These are phyloP conservation scores for Mormyrops attenuatus DNA, from an alignment of 2,797 vertebrate genomes.

Conservation along the genomic window DNA sequence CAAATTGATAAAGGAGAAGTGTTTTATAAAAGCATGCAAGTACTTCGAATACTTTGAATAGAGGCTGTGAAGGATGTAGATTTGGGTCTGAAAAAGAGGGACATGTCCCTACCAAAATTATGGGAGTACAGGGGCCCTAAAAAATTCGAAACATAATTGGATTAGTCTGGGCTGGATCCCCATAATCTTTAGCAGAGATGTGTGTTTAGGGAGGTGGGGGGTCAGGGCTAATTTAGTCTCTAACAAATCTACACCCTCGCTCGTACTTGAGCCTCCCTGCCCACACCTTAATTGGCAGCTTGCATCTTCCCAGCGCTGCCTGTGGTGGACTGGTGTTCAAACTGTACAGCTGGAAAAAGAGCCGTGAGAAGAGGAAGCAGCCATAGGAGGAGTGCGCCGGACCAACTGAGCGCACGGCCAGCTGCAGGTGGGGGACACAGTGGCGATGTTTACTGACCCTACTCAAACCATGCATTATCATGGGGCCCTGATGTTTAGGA, in stretches of 20 bases:
- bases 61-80: background rate
- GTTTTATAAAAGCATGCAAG: background rate
- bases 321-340: conserved; percentile 42
- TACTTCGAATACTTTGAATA: background rate
- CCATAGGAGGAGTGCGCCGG: conserved; percentile 80
- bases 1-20: background rate
- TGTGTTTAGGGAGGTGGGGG: background rate
- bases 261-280: background rate
- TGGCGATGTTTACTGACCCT: background rate
- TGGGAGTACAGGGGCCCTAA: background rate
- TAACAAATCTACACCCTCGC: background rate
- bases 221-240: background rate
- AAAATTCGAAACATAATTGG: background rate
- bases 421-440: conserved; percentile 50
- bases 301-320: conserved; percentile 60
- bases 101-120: background rate
- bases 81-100: background rate
- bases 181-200: background rate
- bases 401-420: conserved; percentile 81
- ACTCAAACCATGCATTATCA: background rate
- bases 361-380: conserved; percentile 76
- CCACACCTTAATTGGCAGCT: conserved; percentile 79
- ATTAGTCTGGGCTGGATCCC: background rate
- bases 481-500: background rate
- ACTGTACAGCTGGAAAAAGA: conserved; percentile 82